These are phyloP conservation scores for Indri indri DNA, from an alignment of 2,113 vertebrate genomes.

Conservation along the genomic window DNA sequence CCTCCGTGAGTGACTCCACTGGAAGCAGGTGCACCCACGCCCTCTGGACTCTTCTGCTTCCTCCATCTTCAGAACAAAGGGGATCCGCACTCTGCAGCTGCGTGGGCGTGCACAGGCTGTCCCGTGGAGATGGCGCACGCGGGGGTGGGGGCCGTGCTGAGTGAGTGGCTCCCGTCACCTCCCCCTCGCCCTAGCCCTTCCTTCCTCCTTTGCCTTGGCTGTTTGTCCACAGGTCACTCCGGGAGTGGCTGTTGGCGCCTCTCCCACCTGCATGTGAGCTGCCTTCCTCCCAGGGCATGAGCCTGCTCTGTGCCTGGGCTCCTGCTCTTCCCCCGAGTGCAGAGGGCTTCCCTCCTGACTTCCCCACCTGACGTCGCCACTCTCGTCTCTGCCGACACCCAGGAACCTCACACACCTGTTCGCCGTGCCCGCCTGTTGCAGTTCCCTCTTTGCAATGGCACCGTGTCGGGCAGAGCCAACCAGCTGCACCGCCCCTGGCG, in stretches of 20 bases:
- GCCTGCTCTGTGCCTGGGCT: not conserved
- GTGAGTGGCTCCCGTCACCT: fast-evolving
- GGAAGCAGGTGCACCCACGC: fast-evolving
- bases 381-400: fast-evolving
- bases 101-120: not conserved
- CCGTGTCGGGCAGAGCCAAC: fast-evolving
- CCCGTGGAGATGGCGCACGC: fast-evolving
- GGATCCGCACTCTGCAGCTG: fast-evolving
- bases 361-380: fast-evolving
- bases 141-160: fast-evolving
- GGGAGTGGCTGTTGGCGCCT: not conserved
- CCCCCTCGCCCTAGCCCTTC: not conserved
- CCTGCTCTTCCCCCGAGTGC: fast-evolving
- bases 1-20: fast-evolving
- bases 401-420: not conserved
- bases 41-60: fast-evolving
- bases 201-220: fast-evolving
- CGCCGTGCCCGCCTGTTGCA: fast-evolving
- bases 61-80: not conserved
- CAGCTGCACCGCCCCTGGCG: fast-evolving
- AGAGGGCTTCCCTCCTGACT: fast-evolving
- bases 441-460: fast-evolving
- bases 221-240: fast-evolving
- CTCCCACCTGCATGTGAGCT: fast-evolving
- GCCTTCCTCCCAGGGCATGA: not conserved